Evolutionary conservation across 2,797 vertebrate species (phyloP), one percentile per base, ranked within the genome.

Genomic region (Pogoniulus pusillus): DNA sequence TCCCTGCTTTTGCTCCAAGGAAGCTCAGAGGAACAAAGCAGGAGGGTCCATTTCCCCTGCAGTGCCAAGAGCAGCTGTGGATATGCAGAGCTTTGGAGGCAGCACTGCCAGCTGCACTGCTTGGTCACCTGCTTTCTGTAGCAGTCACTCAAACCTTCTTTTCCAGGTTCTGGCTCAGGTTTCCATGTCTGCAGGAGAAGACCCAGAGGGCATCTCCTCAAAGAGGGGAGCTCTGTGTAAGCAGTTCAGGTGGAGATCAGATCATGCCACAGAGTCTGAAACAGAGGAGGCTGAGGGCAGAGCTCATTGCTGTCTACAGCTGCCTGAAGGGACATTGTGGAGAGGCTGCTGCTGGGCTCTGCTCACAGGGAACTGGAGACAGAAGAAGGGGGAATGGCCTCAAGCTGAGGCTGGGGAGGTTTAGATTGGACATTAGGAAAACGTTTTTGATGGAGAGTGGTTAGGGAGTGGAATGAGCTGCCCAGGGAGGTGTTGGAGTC

Each of bases 11-110:
- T 64, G 2, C 23, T 51, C 20, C 45, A 39, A 24, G 54, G 45
- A 91, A 1, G 8, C 12, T 45, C 35, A 19, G 4, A 11, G 66
- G 39, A 17, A 3, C 5, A 10, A 49, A 58, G 18, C 0, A 1
- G 24, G 29, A 37, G 29, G 54, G 1, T 75, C 6, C 75, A 8
- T 51, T 81, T 72, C 6, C 26, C 15, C 17, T 69, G 34, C 26
- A 12, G 2, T 1, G 15, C 35, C 23, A 68, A 37, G 16, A 29
- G 80, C 62, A 69, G 1, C 2, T 19, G 53, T 22, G 24, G 51
- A 84, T 34, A 5, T 82, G 9, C 10, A 15, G 43, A 30, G 4
- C 32, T 86, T 19, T 32, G 27, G 41, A 24, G 51, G 19, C 11
- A 43, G 14, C 30, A 2, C 24, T 6, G 8, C 32, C 10, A 74